These are phyloP conservation scores for Danaus plexippus DNA, from an alignment of 1,140 invertebrate genomes.

Conservation along the genomic window DNA sequence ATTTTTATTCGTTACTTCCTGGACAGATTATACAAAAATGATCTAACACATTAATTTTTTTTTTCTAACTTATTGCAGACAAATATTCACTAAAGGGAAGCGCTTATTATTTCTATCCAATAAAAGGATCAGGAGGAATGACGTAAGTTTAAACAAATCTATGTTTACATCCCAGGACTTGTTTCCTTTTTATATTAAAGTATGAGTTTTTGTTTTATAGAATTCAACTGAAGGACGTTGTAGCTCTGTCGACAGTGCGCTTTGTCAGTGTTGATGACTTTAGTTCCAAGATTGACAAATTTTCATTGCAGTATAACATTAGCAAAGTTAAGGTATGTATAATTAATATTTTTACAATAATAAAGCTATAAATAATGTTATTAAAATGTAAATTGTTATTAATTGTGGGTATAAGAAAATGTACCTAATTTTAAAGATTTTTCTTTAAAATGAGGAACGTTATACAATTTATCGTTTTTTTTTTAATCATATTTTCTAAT, in stretches of 20 bases:
- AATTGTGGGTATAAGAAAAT: too few relatives aligned
- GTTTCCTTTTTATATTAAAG: too few relatives aligned
- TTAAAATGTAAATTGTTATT: too few relatives aligned
- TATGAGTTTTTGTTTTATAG: too few relatives aligned
- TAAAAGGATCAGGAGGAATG: conserved; percentile 33
- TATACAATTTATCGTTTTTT: too few relatives aligned
- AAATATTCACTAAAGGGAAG: conserved; percentile 29
- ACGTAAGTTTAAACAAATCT: conserved; percentile 21
- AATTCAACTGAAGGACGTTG: too few relatives aligned
- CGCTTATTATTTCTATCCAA: conserved; percentile 30
- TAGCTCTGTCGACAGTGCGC: conserved; percentile 1
- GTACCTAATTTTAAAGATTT: too few relatives aligned
- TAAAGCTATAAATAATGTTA: too few relatives aligned
- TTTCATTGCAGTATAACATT: conserved; percentile 15
- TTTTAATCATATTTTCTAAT: too few relatives aligned
- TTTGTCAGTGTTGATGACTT: conserved; percentile 11
- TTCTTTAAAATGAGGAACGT: too few relatives aligned
- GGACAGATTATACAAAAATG: not conserved
- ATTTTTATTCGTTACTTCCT: conserved; percentile 2
- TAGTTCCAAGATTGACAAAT: conserved; percentile 8
- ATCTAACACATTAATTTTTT: not conserved
- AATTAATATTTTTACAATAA: conserved; percentile 2
- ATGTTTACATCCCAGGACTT: too few relatives aligned
- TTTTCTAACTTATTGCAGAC: conserved; percentile 26
- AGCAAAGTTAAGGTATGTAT: conserved; percentile 21